Conservation (phyloP, 2,888 invertebrate genomes). For the Eumacrocentrus americanus region DNA sequence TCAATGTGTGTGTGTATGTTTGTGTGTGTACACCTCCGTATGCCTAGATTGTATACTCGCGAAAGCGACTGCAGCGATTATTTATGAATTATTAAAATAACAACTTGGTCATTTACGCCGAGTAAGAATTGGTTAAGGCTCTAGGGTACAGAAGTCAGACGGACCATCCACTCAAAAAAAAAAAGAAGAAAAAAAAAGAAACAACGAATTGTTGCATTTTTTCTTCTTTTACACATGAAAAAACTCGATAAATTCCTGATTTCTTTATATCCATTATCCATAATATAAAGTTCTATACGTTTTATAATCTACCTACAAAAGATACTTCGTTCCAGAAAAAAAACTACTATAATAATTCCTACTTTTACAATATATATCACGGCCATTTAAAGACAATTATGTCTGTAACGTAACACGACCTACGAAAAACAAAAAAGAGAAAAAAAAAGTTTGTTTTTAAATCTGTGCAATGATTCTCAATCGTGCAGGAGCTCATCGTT, state of each 20-base stretch:
- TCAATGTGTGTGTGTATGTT: background rate
- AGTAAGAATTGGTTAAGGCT: slow-evolving; percentile 14
- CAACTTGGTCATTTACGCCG: slow-evolving; percentile 25
- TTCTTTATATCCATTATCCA: background rate
- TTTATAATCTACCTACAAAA: background rate
- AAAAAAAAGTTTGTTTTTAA: slow-evolving; percentile 14
- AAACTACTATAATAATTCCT: slow-evolving; percentile 24
- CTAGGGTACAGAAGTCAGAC: slow-evolving; percentile 21
- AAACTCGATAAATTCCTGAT: slow-evolving; percentile 12
- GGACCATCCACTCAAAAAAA: slow-evolving; percentile 27
- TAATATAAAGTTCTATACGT: background rate
- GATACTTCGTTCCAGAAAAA: background rate
- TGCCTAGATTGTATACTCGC: slow-evolving; percentile 1
- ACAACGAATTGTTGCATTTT: slow-evolving; percentile 7
- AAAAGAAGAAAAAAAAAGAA: slow-evolving; percentile 12
- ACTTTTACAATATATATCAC: slow-evolving; percentile 27
- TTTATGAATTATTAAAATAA: slow-evolving; percentile 29
- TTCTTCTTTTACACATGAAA: slow-evolving; percentile 5
- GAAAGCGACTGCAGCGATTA: slow-evolving; percentile 16
- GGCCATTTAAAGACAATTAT: slow-evolving; percentile 25
- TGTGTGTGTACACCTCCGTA: background rate
- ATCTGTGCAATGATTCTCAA: slow-evolving; percentile 14
- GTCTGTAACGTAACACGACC: slow-evolving; percentile 22
- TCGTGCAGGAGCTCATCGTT: slow-evolving; percentile 25
- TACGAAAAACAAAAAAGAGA: slow-evolving; percentile 22